Evolutionary conservation across 2,888 invertebrate genomes (phyloP).

Genomic region (Cordylochernes scorpioides): DNA sequence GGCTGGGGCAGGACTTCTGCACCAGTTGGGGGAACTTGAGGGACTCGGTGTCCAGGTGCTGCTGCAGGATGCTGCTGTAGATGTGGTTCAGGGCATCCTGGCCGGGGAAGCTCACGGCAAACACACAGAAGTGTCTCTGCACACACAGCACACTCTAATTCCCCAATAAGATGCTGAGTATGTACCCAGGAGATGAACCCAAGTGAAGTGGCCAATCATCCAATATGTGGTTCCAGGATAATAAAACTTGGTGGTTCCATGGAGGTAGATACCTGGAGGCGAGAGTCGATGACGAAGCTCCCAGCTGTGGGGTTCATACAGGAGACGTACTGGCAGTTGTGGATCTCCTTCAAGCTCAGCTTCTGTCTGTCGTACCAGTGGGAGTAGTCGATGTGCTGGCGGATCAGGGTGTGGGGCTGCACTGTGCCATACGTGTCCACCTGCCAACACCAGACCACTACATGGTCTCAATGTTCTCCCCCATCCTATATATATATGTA

Average conservation of each 20-base stretch:
- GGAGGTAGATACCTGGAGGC: constrained; percentile 35
- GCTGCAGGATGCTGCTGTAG: constrained; percentile 59
- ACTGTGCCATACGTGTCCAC: constrained; percentile 81
- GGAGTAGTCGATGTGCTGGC: constrained; percentile 80
- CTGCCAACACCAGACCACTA: too few species aligned
- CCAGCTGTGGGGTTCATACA: constrained; percentile 97
- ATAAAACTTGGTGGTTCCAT: background rate
- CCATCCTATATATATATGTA: too few species aligned
- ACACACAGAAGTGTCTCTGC: constrained; percentile 25
- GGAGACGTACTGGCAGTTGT: constrained; percentile 83
- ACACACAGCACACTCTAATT: too few species aligned
- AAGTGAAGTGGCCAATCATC: background rate
- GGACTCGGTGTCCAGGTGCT: constrained; percentile 54
- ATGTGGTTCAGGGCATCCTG: constrained; percentile 57
- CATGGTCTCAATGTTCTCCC: too few species aligned
- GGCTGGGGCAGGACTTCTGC: constrained; percentile 37
- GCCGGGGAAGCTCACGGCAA: constrained; percentile 44
- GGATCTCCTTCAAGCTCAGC: constrained; percentile 67
- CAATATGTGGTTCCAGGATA: background rate
- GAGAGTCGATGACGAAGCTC: constrained; percentile 80
- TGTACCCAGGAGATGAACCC: background rate
- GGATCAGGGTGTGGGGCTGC: constrained; percentile 76
- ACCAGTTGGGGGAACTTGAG: constrained; percentile 45
- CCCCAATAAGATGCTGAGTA: background rate
- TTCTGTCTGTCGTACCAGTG: constrained; percentile 90